These are phyloP conservation scores for Molanna angustata DNA, from an alignment of 2,888 invertebrate genomes.

Conservation along the genomic window DNA sequence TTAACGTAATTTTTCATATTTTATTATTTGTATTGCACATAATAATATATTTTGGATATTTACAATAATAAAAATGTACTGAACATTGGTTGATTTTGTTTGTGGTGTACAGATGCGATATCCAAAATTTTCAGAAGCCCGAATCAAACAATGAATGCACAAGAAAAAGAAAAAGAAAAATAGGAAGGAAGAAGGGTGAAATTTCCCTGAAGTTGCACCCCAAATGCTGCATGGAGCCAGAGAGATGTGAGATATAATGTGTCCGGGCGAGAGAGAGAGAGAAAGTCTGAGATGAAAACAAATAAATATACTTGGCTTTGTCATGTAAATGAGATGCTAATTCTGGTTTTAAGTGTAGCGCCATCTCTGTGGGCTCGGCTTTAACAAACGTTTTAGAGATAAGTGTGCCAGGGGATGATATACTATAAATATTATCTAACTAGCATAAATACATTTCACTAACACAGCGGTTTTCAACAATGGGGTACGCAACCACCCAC, in stretches of 20 bases:
- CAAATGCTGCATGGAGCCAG: not conserved
- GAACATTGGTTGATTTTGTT: too few relatives aligned
- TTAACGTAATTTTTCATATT: not conserved
- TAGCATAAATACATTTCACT: not conserved
- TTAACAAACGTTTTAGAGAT: not conserved
- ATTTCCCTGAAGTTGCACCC: too few relatives aligned
- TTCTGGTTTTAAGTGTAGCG: conserved; percentile 27
- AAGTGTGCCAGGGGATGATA: not conserved
- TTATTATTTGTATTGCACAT: not conserved
- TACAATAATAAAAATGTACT: too few relatives aligned
- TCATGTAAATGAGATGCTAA: conserved; percentile 31
- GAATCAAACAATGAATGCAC: too few relatives aligned
- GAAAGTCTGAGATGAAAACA: conserved; percentile 13
- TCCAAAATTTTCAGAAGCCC: too few relatives aligned
- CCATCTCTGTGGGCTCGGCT: not conserved
- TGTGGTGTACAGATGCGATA: too few relatives aligned
- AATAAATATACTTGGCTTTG: conserved; percentile 27
- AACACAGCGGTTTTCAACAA: not conserved
- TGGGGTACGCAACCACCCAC: too few relatives aligned
- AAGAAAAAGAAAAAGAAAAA: too few relatives aligned
- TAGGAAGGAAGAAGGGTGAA: too few relatives aligned
- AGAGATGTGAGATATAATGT: not conserved
- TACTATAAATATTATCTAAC: conserved; percentile 10
- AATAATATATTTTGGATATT: not conserved
- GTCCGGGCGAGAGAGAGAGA: not conserved